These are phyloP conservation scores for Paradisaea rubra DNA, from an alignment of 2,113 vertebrate genomes.

Conservation along the genomic window DNA sequence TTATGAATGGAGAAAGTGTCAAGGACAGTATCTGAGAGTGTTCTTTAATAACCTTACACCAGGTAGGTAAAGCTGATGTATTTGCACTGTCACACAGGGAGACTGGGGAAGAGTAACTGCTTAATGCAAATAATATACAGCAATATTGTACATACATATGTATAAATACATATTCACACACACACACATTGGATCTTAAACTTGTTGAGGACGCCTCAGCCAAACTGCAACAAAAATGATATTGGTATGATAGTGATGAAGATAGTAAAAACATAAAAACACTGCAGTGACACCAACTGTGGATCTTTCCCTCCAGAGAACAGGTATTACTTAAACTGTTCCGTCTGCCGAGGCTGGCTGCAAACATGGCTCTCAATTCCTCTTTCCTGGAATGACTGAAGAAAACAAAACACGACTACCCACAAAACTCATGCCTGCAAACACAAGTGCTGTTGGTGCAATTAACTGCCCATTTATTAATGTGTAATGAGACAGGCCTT, in stretches of 20 bases:
- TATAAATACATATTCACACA: slow-evolving; percentile 18
- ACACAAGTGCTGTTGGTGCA: neutral
- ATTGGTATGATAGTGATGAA: neutral
- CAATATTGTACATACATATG: neutral
- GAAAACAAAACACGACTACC: neutral
- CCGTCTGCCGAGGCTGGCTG: neutral
- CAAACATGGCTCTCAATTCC: neutral
- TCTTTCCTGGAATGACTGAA: neutral
- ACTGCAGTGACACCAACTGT: neutral
- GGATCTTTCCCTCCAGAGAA: neutral
- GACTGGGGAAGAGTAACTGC: neutral
- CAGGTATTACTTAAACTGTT: neutral
- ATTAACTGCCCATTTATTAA: neutral
- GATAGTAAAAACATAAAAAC: neutral
- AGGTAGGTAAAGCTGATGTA: neutral
- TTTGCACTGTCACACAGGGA: neutral
- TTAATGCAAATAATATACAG: slow-evolving; percentile 6
- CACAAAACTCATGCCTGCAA: neutral
- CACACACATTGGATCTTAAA: neutral
- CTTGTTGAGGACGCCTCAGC: neutral
- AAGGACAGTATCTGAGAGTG: neutral
- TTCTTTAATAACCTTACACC: neutral
- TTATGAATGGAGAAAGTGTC: neutral
- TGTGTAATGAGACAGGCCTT: rapidly evolving
- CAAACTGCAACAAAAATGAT: neutral